Evolutionary conservation across 2,888 invertebrate species (phyloP).

Genomic region (Leptothorax acervorum): DNA sequence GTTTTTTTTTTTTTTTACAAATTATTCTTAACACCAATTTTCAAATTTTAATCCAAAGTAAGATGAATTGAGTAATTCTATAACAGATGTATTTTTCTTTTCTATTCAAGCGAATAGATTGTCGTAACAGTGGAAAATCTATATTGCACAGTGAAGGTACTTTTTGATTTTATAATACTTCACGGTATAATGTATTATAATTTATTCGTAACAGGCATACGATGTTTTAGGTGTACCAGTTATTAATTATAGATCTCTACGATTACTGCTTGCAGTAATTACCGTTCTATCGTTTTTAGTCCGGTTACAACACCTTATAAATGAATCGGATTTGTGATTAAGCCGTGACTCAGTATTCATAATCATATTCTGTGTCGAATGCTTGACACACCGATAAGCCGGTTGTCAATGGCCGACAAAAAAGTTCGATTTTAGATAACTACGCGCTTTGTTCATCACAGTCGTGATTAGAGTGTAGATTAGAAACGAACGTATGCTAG

Average conservation of each 20-base stretch:
- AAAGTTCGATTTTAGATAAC: slow-evolving; percentile 56
- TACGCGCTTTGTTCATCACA: slow-evolving; percentile 52
- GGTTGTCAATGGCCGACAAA: slow-evolving; percentile 50
- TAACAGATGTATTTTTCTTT: neutral
- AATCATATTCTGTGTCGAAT: slow-evolving; percentile 49
- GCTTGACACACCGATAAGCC: slow-evolving; percentile 49
- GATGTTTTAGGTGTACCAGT: slow-evolving; percentile 2
- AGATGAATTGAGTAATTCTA: neutral
- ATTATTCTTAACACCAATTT: neutral
- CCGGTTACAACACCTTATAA: slow-evolving; percentile 26
- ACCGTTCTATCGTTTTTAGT: slow-evolving; percentile 26
- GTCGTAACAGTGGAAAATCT: neutral
- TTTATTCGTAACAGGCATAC: slow-evolving; percentile 27
- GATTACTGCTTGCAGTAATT: slow-evolving; percentile 36
- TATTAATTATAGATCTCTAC: slow-evolving; percentile 24
- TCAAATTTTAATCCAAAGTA: neutral
- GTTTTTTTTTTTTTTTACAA: neutral
- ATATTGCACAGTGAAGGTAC: slow-evolving; percentile 8
- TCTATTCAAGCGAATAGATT: neutral
- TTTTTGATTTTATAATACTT: slow-evolving; percentile 9
- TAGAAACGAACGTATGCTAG: slow-evolving; percentile 32
- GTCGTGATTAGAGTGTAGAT: slow-evolving; percentile 52
- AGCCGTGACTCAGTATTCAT: slow-evolving; percentile 46
- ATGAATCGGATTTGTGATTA: slow-evolving; percentile 46
- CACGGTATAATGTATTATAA: slow-evolving; percentile 27